These are phyloP conservation scores for Callionymus lyra DNA, from an alignment of 2,113 vertebrate genomes.

Conservation along the genomic window DNA sequence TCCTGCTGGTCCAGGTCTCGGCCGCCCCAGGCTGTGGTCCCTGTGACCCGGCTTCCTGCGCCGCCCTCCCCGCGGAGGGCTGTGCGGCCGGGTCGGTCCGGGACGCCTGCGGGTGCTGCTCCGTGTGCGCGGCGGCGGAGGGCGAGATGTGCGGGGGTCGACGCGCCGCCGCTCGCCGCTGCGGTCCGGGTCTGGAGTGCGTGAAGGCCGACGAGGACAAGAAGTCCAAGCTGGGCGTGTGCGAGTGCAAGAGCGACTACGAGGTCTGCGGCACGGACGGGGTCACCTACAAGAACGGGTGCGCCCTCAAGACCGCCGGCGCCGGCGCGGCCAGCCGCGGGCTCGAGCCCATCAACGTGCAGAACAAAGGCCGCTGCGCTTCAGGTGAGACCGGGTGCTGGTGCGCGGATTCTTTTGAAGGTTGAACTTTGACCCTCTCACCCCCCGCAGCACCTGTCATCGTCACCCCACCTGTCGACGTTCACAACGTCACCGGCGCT, in stretches of 20 bases:
- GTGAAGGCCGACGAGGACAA: conserved; percentile 45
- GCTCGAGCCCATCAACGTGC: conserved; percentile 58
- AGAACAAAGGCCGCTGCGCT: conserved; percentile 78
- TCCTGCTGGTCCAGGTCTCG: not conserved
- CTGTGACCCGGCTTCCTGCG: conserved; percentile 63
- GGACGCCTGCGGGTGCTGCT: conserved; percentile 75
- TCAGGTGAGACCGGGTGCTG: not conserved
- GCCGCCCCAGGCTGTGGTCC: conserved; percentile 52
- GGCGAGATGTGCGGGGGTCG: conserved; percentile 68
- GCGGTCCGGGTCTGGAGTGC: conserved; percentile 75
- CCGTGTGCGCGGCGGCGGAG: conserved; percentile 68
- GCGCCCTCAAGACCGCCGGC: conserved; percentile 75
- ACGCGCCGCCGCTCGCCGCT: conserved; percentile 52
- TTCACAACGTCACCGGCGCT: conserved; percentile 84
- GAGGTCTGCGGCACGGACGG: conserved; percentile 83
- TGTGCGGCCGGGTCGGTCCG: conserved; percentile 60
- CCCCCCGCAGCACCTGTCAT: conserved; percentile 52
- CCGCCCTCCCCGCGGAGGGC: conserved; percentile 60
- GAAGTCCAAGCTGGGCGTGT: conserved; percentile 64
- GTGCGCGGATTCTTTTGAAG: too few species aligned
- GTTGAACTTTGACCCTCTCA: conserved; percentile 8
- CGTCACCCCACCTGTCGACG: conserved; percentile 79
- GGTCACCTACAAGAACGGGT: conserved; percentile 71
- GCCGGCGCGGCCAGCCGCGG: conserved; percentile 57
- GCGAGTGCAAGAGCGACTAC: conserved; percentile 75